These are phyloP conservation scores for Ceratosolen fusciceps DNA, from an alignment of 1,140 invertebrate genomes.

Conservation along the genomic window DNA sequence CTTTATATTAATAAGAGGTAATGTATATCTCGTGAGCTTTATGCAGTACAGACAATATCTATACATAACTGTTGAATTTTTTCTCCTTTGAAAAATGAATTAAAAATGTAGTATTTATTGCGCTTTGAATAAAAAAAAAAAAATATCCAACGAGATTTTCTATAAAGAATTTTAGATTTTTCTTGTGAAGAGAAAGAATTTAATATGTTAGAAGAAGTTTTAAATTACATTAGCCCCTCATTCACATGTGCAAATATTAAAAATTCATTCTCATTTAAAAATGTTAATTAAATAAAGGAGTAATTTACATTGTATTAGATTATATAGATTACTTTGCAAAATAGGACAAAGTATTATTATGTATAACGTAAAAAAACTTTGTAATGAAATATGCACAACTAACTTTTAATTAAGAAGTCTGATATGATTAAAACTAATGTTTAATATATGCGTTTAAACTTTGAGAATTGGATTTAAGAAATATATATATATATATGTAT, in stretches of 20 bases:
- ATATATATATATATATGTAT: background rate
- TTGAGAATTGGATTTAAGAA: background rate
- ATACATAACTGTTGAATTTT: too few relatives aligned
- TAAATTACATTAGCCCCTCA: background rate
- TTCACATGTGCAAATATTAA: background rate
- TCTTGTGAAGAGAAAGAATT: background rate
- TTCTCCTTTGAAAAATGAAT: too few relatives aligned
- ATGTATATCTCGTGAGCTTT: too few relatives aligned
- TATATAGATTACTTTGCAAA: conserved; percentile 16
- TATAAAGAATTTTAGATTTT: background rate
- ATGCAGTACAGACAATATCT: too few relatives aligned
- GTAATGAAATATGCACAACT: conserved; percentile 5
- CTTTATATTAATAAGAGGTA: too few relatives aligned
- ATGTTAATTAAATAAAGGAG: conserved; percentile 12
- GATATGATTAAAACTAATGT: conserved; percentile 14
- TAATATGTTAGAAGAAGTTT: background rate
- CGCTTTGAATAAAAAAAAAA: background rate
- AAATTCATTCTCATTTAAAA: background rate
- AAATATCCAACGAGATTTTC: background rate
- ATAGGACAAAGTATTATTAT: background rate
- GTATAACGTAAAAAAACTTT: conserved; percentile 1
- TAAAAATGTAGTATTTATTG: background rate
- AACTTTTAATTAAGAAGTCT: conserved; percentile 26
- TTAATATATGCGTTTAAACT: conserved; percentile 2
- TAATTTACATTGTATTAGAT: background rate